phyloP scores from a whole-genome alignment of 53 echinoderm and acorn worm species.

The Paelopatides confundens region DNA sequence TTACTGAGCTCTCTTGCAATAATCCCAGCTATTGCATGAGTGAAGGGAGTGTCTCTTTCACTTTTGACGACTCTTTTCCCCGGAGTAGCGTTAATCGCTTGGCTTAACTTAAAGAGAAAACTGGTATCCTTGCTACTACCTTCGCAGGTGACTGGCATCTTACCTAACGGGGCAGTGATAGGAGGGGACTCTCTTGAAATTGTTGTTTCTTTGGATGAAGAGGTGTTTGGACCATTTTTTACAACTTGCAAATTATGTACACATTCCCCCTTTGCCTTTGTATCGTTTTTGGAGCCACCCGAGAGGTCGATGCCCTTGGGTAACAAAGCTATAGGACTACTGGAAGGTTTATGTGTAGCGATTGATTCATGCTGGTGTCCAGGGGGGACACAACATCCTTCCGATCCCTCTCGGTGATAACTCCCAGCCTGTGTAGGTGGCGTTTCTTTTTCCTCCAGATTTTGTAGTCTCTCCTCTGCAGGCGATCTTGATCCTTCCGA shows the following conservation, averaged over 20 bases:
- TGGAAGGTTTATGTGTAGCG: background rate
- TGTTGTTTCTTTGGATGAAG: background rate
- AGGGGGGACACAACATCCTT: background rate
- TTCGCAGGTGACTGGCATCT: background rate
- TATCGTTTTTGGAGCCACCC: background rate
- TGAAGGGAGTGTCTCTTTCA: constrained; percentile 57
- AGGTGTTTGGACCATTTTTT: background rate
- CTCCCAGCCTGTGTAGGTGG: background rate
- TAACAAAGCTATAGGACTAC: background rate
- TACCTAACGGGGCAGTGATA: background rate
- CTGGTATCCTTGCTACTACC: background rate
- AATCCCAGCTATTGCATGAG: constrained; percentile 68
- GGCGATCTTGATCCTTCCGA: background rate
- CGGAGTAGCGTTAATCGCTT: constrained; percentile 19
- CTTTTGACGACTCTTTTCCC: background rate
- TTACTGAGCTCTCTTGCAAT: constrained; percentile 68
- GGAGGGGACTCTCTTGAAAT: background rate
- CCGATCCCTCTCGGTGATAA: background rate
- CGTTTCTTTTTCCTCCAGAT: background rate
- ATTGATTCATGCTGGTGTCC: background rate
- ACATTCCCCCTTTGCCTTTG: background rate
- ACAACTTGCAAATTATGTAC: background rate
- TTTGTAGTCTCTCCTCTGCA: background rate
- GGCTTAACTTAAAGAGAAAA: constrained; percentile 40
- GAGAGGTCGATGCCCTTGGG: background rate